A percentile compares a stretch with the other conserved stretches of the same genome.
phyloP scores from a whole-genome alignment of 2,888 invertebrate species.

The Clusia tigrina region DNA sequence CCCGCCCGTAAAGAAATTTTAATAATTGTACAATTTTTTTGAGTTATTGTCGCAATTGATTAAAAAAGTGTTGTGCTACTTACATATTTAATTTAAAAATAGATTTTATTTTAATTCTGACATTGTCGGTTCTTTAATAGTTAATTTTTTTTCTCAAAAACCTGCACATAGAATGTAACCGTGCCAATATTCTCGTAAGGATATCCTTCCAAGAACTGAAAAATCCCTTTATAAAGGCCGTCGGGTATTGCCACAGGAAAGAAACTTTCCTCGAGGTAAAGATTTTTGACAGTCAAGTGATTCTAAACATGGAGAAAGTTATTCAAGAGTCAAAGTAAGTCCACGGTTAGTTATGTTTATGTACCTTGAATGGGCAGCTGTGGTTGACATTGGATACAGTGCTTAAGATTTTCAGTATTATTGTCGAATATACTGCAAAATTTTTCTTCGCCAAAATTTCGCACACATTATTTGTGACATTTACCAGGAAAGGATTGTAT shows the following conservation, averaged over 20 bases:
- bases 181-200: not conserved
- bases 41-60: too few relatives aligned
- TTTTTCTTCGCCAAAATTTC: not conserved
- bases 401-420: not conserved
- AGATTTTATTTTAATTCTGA: not conserved
- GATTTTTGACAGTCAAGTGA: not conserved
- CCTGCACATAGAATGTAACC: not conserved
- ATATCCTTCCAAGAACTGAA: not conserved
- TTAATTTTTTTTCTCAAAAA: not conserved
- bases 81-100: too few relatives aligned
- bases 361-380: not conserved
- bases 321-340: not conserved
- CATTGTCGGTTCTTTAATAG: not conserved
- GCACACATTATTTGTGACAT: not conserved
- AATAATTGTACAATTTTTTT: too few relatives aligned
- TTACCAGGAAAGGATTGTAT: not conserved
- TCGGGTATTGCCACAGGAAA: not conserved
- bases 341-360: too few relatives aligned
- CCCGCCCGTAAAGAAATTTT: too few relatives aligned
- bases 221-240: not conserved
- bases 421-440: not conserved
- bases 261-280: not conserved
- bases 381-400: slow-evolving; percentile 1
- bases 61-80: too few relatives aligned
- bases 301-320: too few relatives aligned